Evolutionary conservation across 2,888 invertebrate genomes (phyloP).

Genomic region (Agrochola litura): DNA sequence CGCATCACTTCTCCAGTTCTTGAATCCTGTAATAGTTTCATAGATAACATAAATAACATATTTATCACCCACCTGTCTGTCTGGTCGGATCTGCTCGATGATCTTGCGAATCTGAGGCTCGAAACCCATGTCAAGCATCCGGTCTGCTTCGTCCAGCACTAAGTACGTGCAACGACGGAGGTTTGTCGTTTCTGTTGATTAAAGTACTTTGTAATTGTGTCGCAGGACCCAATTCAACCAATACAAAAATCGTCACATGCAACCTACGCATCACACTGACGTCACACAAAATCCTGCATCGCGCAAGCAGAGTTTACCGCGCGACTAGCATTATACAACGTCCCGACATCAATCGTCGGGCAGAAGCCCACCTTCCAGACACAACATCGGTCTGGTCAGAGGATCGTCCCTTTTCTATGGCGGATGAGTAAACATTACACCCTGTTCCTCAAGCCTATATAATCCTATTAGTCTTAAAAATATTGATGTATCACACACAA

Average conservation of each 20-base stretch:
- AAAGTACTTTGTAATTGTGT: not conserved
- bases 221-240: not conserved
- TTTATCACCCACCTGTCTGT: constrained; percentile 93
- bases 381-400: too few relatives aligned
- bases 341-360: not conserved
- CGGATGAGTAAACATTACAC: not conserved
- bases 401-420: not conserved
- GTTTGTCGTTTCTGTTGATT: constrained; percentile 92
- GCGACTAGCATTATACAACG: too few relatives aligned
- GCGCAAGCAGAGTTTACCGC: not conserved
- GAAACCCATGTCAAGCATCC: constrained; percentile 99
- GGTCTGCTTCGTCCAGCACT: constrained; percentile 96
- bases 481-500: not conserved
- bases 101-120: constrained; percentile 99
- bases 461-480: not conserved
- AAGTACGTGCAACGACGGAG: constrained; percentile 96
- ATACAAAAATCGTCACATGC: not conserved
- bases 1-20: not conserved
- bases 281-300: not conserved
- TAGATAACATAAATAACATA: not conserved
- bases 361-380: not conserved
- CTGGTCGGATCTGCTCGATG: constrained; percentile 97
- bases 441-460: not conserved
- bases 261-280: not conserved
- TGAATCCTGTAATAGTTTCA: not conserved